phyloP scores from a whole-genome alignment of 2,888 invertebrate species.

The Monopis laevigella region DNA sequence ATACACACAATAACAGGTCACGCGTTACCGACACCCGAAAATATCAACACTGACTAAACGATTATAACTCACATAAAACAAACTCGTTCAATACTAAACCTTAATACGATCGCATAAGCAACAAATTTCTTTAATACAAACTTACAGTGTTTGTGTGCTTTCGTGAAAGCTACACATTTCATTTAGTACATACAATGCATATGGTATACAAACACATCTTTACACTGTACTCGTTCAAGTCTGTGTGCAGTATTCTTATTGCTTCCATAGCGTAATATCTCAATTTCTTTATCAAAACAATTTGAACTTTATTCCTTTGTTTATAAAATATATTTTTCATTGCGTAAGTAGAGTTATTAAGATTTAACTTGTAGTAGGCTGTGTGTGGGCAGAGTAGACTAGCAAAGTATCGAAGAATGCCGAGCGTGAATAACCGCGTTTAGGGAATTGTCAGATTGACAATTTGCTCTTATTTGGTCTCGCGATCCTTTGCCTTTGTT shows the following conservation, averaged over 20 bases:
- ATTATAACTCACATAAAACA: conserved; percentile 22
- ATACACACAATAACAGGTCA: conserved; percentile 67
- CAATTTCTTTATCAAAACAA: conserved; percentile 16
- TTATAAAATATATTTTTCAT: conserved; percentile 21
- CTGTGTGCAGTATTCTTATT: conserved; percentile 37
- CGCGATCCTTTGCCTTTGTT: conserved; percentile 15
- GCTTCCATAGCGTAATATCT: conserved; percentile 26
- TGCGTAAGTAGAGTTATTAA: conserved; percentile 26
- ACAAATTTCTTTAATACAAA: conserved; percentile 18
- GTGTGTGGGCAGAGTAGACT: conserved; percentile 35
- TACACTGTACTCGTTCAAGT: conserved; percentile 46
- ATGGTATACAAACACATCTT: conserved; percentile 55
- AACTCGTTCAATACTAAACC: conserved; percentile 21
- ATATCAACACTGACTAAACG: conserved; percentile 26
- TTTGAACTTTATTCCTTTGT: conserved; percentile 21
- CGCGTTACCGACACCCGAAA: conserved; percentile 54
- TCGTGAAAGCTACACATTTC: conserved; percentile 66
- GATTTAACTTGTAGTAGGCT: conserved; percentile 14
- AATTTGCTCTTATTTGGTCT: conserved; percentile 48
- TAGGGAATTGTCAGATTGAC: conserved; percentile 57
- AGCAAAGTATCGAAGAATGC: conserved; percentile 61
- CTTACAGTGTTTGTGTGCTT: conserved; percentile 46
- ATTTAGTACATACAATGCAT: conserved; percentile 62
- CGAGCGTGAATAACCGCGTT: conserved; percentile 62
- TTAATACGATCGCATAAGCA: conserved; percentile 17